These are phyloP conservation scores for Anticlea derivata DNA, from an alignment of 2,888 invertebrate genomes.

Conservation along the genomic window DNA sequence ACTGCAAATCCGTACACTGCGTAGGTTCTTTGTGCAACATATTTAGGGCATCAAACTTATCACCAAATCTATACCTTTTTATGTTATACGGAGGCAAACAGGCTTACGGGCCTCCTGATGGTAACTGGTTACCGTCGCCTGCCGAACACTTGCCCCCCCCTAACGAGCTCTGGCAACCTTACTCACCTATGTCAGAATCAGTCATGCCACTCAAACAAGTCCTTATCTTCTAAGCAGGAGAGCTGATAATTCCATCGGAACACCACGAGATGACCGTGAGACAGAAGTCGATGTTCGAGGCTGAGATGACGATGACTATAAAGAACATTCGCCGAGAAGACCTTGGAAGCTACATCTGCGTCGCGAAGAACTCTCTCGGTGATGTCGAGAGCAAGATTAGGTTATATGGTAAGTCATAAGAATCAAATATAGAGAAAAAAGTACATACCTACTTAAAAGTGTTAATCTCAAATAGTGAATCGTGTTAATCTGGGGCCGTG, in stretches of 20 bases:
- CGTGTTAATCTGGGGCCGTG: too few relatives aligned
- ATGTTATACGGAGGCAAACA: too few relatives aligned
- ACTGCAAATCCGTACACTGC: too few relatives aligned
- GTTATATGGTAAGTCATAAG: constrained; percentile 87
- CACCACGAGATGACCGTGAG: constrained; percentile 91
- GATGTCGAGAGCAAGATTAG: constrained; percentile 95
- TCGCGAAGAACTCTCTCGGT: constrained; percentile 93
- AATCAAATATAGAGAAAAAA: background rate
- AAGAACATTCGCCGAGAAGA: constrained; percentile 90
- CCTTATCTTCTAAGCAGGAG: constrained; percentile 76
- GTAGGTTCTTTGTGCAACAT: too few relatives aligned
- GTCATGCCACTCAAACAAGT: constrained; percentile 1
- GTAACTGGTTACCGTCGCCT: too few relatives aligned
- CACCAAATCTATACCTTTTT: too few relatives aligned
- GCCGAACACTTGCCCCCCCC: too few relatives aligned
- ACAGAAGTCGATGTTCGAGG: constrained; percentile 91
- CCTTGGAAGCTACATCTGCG: constrained; percentile 93
- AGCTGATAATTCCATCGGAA: constrained; percentile 92
- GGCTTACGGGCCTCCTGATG: too few relatives aligned
- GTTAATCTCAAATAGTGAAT: too few relatives aligned
- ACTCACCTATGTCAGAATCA: background rate
- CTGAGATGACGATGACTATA: constrained; percentile 92
- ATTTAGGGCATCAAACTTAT: too few relatives aligned
- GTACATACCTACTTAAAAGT: too few relatives aligned
- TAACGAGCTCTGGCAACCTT: too few relatives aligned